A percentile compares a stretch with the other conserved stretches of the same genome.
These are phyloP conservation scores for Chrosomus eos DNA, from an alignment of 2,797 vertebrate genomes.

Conservation along the genomic window DNA sequence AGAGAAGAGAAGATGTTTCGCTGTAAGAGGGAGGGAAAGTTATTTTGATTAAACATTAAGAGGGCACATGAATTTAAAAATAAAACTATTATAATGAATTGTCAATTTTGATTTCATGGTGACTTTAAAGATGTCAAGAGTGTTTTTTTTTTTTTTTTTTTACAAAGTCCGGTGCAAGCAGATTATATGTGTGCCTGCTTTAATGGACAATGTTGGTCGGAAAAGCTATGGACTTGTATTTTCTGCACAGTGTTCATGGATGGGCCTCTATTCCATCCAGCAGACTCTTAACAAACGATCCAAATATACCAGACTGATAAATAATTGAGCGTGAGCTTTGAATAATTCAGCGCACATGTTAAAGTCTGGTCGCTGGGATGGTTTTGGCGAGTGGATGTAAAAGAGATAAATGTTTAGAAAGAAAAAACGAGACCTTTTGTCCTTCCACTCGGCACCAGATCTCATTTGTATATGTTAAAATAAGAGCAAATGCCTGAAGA, in stretches of 20 bases:
- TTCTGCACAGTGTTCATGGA: conserved; percentile 28
- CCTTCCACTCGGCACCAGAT: conserved; percentile 3
- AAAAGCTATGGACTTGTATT: background rate
- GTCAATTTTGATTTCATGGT: background rate
- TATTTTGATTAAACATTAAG: background rate
- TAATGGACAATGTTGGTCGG: background rate
- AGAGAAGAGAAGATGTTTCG: background rate
- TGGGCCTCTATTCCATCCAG: conserved; percentile 34
- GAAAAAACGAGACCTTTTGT: conserved; percentile 36
- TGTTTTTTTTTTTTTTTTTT: too few relatives aligned
- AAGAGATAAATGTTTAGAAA: conserved; percentile 62
- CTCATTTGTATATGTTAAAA: conserved; percentile 50
- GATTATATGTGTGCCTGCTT: background rate
- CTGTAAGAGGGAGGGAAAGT: background rate
- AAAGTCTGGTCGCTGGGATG: conserved; percentile 63
- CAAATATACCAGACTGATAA: conserved; percentile 67
- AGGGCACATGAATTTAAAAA: background rate
- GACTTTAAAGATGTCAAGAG: background rate
- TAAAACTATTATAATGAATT: background rate
- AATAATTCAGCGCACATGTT: conserved; percentile 68
- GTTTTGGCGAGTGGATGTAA: conserved; percentile 62
- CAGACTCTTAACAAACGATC: conserved; percentile 61
- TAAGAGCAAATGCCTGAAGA: conserved; percentile 3
- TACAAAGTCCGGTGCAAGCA: background rate
- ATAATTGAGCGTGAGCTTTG: conserved; percentile 64